Base-by-base conservation (phyloP, 2,113 vertebrate genomes). In the Chaetodon trifascialis region DNA sequence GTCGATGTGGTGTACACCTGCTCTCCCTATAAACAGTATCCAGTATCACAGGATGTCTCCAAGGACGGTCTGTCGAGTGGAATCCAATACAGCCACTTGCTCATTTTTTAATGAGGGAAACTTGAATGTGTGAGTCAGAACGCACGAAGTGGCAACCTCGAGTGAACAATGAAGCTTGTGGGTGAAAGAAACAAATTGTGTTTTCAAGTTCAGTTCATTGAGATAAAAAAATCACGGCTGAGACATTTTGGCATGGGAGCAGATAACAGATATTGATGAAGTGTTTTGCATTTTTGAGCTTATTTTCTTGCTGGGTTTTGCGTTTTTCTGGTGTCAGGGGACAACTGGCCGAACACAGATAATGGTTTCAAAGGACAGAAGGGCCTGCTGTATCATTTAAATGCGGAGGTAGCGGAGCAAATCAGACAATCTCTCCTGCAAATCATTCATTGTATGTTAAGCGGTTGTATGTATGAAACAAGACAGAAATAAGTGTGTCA, bases 1-100 rank as follows among this genome's bases (percentile, higher is more conserved):
- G 86, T 86, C 70, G 69, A 86, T 84, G 80, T 25, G 36, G 78
- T n/a, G 82, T 64, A 91, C 93, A 92, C 88, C 86, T 92, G 87
- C 83, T 89, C 85, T 84, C 71, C 36, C 59, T 16, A n/a, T 74
- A 78, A 85, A 55, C 87, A 79, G 85, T 79, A 87, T 94, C 90
- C 44, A 17, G 86, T 94, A 79, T 91, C 93, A 85, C 63, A 72
- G 83, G 34, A 76, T 14, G 47, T 71, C 90, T 86, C 91, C 81
- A 62, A 79, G 86, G 85, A 85, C 80, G 36, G 66, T 46, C 87
- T 83, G 74, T 87, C 72, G 65, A 88, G 87, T 86, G 90, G 69
- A 93, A 93, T 89, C 81, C 76, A 75, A 94, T 90, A 76, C 23
- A 44, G 30, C 73, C 40, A 10, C 83, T 80, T 54, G 76, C 72